Evolutionary conservation across 2,113 vertebrate species (phyloP), one percentile per base, ranked within the genome.

Genomic region (Gymnogyps californianus): DNA sequence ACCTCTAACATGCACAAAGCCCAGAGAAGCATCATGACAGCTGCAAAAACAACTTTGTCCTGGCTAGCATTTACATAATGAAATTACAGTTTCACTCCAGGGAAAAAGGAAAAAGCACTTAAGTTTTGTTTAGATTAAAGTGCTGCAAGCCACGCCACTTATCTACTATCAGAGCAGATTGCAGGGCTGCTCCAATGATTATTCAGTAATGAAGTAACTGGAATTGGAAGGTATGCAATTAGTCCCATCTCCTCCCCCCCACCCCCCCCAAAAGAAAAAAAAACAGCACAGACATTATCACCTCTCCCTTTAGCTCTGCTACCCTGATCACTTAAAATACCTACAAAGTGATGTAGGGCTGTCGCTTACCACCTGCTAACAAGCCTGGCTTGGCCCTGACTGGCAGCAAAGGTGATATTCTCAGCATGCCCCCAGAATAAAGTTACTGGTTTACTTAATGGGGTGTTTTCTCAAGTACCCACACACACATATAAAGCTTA

Each of bases 41-140:
- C 72, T 96, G 79, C 62, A 87, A 69, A 80, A 90, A 75, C 69
- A 91, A 92, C 76, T 88, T 20, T 38, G 70, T 88, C 76, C 95
- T 94, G 89, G 78, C 95, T 71, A 71, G 81, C 69, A 78, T 74
- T 87, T 87, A 32, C 19, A 25, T 40, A 91, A 79, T 1, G 4
- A 91, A 93, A 94, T 93, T 96, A 87, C 67, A 90, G 82, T 61
- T 91, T 96, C 87, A 95, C 95, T 85, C 89, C 84, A 80, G 87
- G 92, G 62, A 72, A 88, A 96, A 95, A 92, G 91, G 79, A 95
- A 95, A 97, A 94, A 83, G 94, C 94, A 92, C 84, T 96, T 89
- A 71, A 90, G 69, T 88, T 95, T 61, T 96, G 93, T 91, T 97
- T 92, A 90, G 85, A 96, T 93, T 89, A 29, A 96, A 96, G 91